Percentiles rank a stretch among this genome's conserved stretches.
Conservation (phyloP, 2,888 invertebrate species). For the Drosophila cognata region DNA sequence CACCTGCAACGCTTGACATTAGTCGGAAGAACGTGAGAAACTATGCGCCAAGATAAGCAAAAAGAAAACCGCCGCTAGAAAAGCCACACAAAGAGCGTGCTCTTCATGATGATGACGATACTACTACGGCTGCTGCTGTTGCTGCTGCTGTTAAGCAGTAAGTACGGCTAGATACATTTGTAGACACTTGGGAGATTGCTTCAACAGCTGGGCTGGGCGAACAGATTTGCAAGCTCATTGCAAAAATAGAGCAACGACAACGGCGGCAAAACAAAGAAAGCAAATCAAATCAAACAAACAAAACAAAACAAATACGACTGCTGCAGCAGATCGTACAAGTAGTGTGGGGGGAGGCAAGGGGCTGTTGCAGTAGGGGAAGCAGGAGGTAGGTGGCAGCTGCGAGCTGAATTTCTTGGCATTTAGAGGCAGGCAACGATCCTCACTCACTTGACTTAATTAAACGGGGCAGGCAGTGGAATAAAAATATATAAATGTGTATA, state of each 20-base stretch:
- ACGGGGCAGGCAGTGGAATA: constrained; percentile 67
- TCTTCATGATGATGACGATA: constrained; percentile 22
- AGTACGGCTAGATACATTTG: constrained; percentile 8
- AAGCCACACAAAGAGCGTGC: constrained; percentile 37
- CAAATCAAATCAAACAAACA: constrained; percentile 62
- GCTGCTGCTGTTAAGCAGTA: constrained; percentile 15
- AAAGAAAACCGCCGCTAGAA: constrained; percentile 35
- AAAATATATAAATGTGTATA: constrained; percentile 49
- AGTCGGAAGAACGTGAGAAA: constrained; percentile 76
- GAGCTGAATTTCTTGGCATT: constrained; percentile 68
- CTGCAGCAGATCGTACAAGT: constrained; percentile 15
- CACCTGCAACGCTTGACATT: constrained; percentile 61
- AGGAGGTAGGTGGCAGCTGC: constrained; percentile 47
- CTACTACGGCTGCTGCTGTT: constrained; percentile 8
- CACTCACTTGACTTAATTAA: constrained; percentile 82
- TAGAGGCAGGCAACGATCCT: constrained; percentile 68
- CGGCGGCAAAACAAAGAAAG: constrained; percentile 69
- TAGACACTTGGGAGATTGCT: constrained; percentile 19
- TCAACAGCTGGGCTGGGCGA: constrained; percentile 72
- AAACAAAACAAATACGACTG: constrained; percentile 73
- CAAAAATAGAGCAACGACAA: constrained; percentile 65
- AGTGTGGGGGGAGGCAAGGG: background rate
- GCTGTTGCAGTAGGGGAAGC: background rate
- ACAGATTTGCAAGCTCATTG: constrained; percentile 57
- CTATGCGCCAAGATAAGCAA: constrained; percentile 56